Evolutionary conservation across 1,140 invertebrate species (phyloP), one percentile per base, ranked within the genome.

Genomic region (Procambarus virginalis): DNA sequence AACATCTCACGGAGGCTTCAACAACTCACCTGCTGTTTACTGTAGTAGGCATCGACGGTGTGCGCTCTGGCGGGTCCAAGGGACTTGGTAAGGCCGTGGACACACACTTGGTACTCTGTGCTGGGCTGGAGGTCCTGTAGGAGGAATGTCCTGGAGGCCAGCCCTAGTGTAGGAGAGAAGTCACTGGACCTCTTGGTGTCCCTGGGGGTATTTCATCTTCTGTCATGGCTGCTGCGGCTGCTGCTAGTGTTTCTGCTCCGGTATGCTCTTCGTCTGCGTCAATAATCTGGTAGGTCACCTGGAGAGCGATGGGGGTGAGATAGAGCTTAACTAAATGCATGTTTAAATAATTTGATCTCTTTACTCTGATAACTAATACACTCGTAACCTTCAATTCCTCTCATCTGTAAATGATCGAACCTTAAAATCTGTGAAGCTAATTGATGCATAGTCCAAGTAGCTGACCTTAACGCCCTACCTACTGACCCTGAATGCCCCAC

Each of bases 61-160:
- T 89, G 87, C 9, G 87, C 75, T 6, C 80, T 70, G n/a, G 82
- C 87, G 17, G 91, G 91, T n/a, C 91, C 91, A n/a, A 93, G 84
- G 95, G 96, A 97, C 93, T 96, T 96, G 81, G 97, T 96, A 49
- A 97, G 94, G 4, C 97, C 97, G 83, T 97, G 94, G 22, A 98
- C 97, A 93, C 97, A 98, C 92, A 98, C 96, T 82, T 96, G 95
- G 94, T 98, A 98, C 86, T 95, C 95, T 0, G 96, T 97, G 93
- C 96, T 96, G 0, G 97, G 96, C 84, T 95, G 95, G 82, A 98
- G 94, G 92, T 96, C 95, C 48, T 95, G 95, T 77, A 98, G 94
- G 93, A 96, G 96, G 58, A 96, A 96, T 2, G 96, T 96, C 92
- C 97, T 95, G 2, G 96, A 91, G 6, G 85, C 86, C 17, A 92